Evolutionary conservation across 2,888 invertebrate species (phyloP), one percentile per base, ranked within the genome.

Genomic region (Sabellastarte sp.): DNA sequence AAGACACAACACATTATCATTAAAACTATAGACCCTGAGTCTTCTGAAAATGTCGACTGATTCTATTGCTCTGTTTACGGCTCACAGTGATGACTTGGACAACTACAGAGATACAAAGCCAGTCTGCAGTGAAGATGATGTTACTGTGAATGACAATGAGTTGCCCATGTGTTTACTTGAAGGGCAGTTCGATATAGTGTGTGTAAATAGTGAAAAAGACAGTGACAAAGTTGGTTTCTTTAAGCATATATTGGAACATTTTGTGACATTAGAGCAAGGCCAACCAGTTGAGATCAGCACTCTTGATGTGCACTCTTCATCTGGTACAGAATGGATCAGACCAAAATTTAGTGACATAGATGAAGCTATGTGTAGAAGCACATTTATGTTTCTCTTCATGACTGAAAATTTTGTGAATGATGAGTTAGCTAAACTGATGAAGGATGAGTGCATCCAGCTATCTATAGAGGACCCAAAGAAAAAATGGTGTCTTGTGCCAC

Each of bases 401-500:
- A 76, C 76, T 1, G 64, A 70, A 60, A 56, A 60, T 10, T 77
- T 78, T 60, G 68, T 71, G 29, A 60, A 65, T 31, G 75, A 76
- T 66, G 70, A 65, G 30, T 77, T 76, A 76, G 70, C 69, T 32
- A 70, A 68, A 30, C 69, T 76, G 62, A 72, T 73, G 1, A 74
- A 74, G 59, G 76, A 78, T 59, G 70, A 70, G 5, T 75, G 76
- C 57, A 65, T 78, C 24, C 76, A 76, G 74, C 69, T 71, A 29
- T 74, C 78, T 1, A 77, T 78, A 31, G 63, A 71, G 30, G 72
- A 76, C 56, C 59, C 64, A 28, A 67, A 73, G 0, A 77, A 75
- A 55, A 63, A 65, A 26, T 78, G 77, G 78, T 76, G 74, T 68
- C 76, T 77, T 3, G 77, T 78, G 4, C 78, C 77, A 2, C 71